Conservation (phyloP, 1,140 invertebrate species). For the Meloidogyne exigua region DNA sequence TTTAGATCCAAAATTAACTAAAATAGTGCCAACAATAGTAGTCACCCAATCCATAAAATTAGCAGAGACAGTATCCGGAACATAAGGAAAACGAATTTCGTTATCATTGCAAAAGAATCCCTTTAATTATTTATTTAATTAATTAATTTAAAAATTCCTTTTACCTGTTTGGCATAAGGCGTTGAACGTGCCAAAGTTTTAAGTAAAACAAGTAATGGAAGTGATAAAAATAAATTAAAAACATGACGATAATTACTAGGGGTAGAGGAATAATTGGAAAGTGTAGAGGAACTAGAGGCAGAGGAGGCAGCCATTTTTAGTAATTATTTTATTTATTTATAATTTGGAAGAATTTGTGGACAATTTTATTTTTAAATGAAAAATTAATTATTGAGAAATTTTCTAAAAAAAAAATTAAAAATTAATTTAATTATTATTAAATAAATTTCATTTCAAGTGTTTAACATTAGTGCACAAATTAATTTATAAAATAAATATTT, state of each 20-base stretch:
- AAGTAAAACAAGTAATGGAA: constrained; percentile 28
- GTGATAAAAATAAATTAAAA: constrained; percentile 27
- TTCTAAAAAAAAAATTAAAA: neutral
- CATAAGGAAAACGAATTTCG: constrained; percentile 53
- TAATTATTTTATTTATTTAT: neutral
- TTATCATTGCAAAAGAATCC: constrained; percentile 55
- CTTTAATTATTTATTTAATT: constrained; percentile 28
- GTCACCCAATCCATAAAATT: constrained; percentile 49
- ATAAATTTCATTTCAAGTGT: neutral
- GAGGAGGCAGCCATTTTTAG: constrained; percentile 1
- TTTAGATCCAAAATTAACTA: constrained; percentile 44
- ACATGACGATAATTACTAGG: constrained; percentile 14
- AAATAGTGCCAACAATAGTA: constrained; percentile 37
- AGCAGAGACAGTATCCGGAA: constrained; percentile 37
- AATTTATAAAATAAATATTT: neutral
- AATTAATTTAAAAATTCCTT: neutral
- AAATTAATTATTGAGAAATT: neutral
- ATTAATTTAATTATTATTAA: neutral
- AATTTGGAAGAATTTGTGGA: neutral
- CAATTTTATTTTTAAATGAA: neutral
- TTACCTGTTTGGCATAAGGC: constrained; percentile 37
- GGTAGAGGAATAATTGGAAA: constrained; percentile 16
- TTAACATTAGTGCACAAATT: neutral
- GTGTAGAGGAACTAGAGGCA: constrained; percentile 8
- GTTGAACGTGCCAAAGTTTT: constrained; percentile 8